Percentiles rank a stretch among this genome's conserved stretches.
phyloP scores from a whole-genome alignment of 2,113 vertebrate species.

The Myotis yumanensis region DNA sequence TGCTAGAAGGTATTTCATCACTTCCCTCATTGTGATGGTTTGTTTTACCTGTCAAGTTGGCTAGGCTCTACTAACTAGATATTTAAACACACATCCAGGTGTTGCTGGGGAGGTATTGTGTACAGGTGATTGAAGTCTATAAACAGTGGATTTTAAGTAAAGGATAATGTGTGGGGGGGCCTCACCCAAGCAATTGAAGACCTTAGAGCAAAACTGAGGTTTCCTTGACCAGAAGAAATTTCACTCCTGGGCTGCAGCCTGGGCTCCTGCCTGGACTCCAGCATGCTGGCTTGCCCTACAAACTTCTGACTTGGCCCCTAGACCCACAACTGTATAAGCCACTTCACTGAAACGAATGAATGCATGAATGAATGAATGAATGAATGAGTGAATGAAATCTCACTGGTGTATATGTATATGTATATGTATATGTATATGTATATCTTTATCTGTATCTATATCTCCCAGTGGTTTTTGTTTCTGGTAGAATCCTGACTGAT shows the following conservation, averaged over 20 bases:
- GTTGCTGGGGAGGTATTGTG: not conserved
- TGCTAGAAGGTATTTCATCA: fast-evolving
- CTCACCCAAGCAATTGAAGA: not conserved
- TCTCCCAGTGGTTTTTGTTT: not conserved
- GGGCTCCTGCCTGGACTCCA: not conserved
- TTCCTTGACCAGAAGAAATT: not conserved
- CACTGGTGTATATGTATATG: not conserved
- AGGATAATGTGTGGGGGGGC: not conserved
- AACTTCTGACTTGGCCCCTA: not conserved
- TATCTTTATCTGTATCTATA: not conserved
- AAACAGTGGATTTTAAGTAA: not conserved
- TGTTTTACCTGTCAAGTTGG: not conserved
- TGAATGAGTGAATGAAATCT: not conserved
- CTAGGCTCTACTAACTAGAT: fast-evolving
- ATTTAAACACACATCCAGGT: not conserved
- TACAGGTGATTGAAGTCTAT: not conserved
- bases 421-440: not conserved
- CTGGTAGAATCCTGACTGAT: not conserved
- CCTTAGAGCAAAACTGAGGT: not conserved
- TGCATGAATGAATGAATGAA: not conserved
- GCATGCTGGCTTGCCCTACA: not conserved
- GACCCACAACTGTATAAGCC: not conserved
- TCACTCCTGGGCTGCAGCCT: not conserved
- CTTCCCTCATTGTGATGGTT: not conserved
- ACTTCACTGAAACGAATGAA: not conserved